These are phyloP conservation scores for Pelobates cultripes DNA, from an alignment of 2,797 vertebrate genomes.

Conservation along the genomic window DNA sequence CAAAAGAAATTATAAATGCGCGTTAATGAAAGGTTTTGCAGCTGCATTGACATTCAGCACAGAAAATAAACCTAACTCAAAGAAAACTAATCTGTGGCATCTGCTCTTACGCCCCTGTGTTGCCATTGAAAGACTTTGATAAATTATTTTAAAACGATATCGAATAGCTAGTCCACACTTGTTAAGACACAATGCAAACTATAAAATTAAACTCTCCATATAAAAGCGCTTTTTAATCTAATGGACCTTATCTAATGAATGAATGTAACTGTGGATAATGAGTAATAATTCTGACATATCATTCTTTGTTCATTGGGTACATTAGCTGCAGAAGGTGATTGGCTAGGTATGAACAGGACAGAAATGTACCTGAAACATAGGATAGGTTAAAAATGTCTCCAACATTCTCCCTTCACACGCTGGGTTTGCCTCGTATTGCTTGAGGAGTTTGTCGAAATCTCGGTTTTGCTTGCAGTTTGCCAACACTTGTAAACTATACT, in stretches of 20 bases:
- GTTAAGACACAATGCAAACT: too few relatives aligned
- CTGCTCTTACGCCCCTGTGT: neutral
- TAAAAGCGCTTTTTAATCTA: too few relatives aligned
- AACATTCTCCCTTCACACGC: conserved; percentile 97
- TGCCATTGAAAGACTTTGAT: neutral
- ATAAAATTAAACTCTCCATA: too few relatives aligned
- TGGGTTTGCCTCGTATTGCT: conserved; percentile 96
- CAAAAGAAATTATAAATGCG: neutral
- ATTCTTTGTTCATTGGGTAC: too few relatives aligned
- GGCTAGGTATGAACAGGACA: neutral
- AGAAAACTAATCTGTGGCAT: neutral
- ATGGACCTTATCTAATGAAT: too few relatives aligned
- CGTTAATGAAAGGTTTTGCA: conserved; percentile 12
- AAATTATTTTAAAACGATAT: neutral
- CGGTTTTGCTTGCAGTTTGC: conserved; percentile 99
- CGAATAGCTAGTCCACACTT: too few relatives aligned
- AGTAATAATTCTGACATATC: too few relatives aligned
- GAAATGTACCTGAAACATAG: conserved; percentile 93
- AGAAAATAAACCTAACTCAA: neutral
- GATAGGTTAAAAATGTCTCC: conserved; percentile 97
- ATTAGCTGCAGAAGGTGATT: too few relatives aligned
- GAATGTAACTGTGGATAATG: too few relatives aligned
- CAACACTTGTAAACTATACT: conserved; percentile 97
- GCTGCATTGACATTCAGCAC: neutral
- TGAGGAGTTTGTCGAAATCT: conserved; percentile 98